Conservation (phyloP, 2,797 vertebrate genomes). For the Pristis pectinata region DNA sequence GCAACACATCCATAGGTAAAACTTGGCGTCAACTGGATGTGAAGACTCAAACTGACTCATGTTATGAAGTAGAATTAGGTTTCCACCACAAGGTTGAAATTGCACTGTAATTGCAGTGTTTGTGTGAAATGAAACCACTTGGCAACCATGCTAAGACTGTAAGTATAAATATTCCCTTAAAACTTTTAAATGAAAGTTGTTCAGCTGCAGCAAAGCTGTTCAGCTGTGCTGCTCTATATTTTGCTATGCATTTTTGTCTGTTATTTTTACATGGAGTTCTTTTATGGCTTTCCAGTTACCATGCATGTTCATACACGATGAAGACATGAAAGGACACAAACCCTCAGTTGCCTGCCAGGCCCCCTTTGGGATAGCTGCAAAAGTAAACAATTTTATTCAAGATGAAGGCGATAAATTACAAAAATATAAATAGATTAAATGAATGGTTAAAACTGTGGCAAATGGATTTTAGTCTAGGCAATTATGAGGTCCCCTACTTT, state of each 20-base stretch:
- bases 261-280: neutral
- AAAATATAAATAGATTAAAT: no score
- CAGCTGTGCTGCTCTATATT: neutral
- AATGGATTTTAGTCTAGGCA: no score
- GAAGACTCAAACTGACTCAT: neutral
- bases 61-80: neutral
- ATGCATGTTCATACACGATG: neutral
- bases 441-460: no score
- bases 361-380: neutral
- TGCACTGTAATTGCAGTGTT: neutral
- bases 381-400: neutral
- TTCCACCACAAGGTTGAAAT: neutral
- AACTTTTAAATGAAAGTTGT: neutral
- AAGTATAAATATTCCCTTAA: neutral
- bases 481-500: no score
- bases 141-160: neutral
- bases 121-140: conserved; percentile 17
- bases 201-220: neutral
- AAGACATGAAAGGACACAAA: neutral
- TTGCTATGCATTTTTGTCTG: neutral
- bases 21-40: neutral
- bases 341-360: neutral
- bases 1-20: neutral
- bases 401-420: no score
- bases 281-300: neutral